Conservation (phyloP, 2,888 invertebrate genomes). For the Gibbula magus region DNA sequence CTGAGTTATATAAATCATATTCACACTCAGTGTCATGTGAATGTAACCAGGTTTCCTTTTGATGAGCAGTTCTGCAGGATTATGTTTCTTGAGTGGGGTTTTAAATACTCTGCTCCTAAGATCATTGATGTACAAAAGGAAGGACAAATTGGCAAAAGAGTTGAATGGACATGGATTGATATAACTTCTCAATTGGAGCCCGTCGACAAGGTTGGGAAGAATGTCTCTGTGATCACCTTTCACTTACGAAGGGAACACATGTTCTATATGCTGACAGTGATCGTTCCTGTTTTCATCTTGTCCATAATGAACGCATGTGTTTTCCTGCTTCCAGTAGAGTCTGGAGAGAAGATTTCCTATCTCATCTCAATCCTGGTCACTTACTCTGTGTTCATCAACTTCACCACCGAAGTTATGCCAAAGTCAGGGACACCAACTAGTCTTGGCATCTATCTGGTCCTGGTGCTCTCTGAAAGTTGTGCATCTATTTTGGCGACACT, state of each 20-base stretch:
- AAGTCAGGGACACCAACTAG: neutral
- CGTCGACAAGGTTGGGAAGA: neutral
- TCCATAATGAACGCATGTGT: conserved; percentile 12
- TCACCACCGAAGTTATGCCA: conserved; percentile 29
- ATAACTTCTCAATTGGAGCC: neutral
- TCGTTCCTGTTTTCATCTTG: conserved; percentile 9
- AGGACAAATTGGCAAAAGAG: neutral
- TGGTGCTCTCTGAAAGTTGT: neutral
- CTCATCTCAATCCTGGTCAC: conserved; percentile 28
- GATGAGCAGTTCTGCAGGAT: neutral
- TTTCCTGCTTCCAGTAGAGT: conserved; percentile 5
- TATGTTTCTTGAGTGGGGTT: neutral
- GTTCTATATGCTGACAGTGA: conserved; percentile 10
- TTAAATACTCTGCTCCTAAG: no score
- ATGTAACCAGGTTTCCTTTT: neutral
- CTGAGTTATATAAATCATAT: neutral
- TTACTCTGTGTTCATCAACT: conserved; percentile 23
- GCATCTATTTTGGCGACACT: neutral
- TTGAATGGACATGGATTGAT: neutral
- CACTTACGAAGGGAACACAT: neutral
- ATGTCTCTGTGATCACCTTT: neutral
- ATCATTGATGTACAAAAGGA: neutral
- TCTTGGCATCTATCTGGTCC: neutral
- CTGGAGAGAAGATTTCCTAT: conserved; percentile 24
- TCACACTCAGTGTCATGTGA: neutral